These are phyloP conservation scores for Antigone vipio DNA, from an alignment of 2,113 vertebrate genomes.

Conservation along the genomic window DNA sequence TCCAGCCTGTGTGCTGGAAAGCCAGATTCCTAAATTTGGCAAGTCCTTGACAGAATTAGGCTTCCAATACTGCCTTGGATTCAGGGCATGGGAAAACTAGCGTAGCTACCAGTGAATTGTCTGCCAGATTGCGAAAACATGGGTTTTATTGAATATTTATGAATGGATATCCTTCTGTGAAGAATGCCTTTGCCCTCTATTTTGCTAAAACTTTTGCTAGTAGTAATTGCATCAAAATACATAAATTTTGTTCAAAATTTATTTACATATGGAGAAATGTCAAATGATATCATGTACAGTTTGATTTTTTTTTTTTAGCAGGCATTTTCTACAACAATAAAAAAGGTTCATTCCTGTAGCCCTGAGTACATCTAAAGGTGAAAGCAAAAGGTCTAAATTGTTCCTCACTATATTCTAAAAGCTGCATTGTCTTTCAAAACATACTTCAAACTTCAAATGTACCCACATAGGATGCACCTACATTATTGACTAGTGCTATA, in stretches of 20 bases:
- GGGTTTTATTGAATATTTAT: neutral
- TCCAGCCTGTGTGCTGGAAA: neutral
- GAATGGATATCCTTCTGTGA: neutral
- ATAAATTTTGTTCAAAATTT: neutral
- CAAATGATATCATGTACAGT: neutral
- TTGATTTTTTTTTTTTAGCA: neutral
- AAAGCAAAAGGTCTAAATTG: neutral
- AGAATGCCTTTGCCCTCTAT: neutral
- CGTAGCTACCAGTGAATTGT: neutral
- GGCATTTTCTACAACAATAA: neutral
- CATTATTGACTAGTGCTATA: neutral
- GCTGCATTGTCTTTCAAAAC: neutral
- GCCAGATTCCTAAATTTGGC: neutral
- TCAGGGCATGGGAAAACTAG: neutral
- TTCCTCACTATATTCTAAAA: neutral
- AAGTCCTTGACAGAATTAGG: neutral
- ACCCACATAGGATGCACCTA: neutral
- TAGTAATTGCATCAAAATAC: neutral
- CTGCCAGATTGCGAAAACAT: neutral
- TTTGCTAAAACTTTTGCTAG: neutral
- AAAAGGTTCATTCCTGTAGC: neutral
- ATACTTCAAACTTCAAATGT: neutral
- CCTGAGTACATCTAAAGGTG: neutral
- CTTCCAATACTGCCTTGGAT: neutral
- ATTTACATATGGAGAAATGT: neutral